Base-by-base conservation (phyloP, 2,797 vertebrate species). In the Crypturellus tataupa region DNA sequence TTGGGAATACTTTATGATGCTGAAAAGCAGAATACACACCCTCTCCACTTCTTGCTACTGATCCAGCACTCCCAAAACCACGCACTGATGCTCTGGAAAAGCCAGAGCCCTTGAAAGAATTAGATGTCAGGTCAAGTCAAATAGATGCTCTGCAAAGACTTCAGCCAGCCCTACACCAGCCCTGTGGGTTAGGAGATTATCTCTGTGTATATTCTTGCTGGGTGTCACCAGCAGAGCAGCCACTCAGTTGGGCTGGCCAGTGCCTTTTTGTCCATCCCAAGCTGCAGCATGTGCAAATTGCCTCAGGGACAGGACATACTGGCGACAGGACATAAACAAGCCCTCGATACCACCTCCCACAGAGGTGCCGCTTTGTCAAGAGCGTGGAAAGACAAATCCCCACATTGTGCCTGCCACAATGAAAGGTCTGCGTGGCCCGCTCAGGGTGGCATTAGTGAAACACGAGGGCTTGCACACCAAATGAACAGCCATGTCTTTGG, bases 321-420 rank as follows among this genome's bases (percentile, higher is more conserved):
- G 31, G 67, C 19, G 25, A 51, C 9, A 21, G 70, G 24, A 9
- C n/a, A 12, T 72, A 77, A 94, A 91, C 49, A 89, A 89, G 39
- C 37, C 49, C 85, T 72, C 44, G 53, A 9, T 88, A 21, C 21
- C 15, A 18, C 3, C 40, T 53, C 53, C 37, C 12, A 0, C 72
- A 47, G 44, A 58, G 79, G 55, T 16, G 65, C 7, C 39, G 85
- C 68, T 94, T 94, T 95, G 92, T 92, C 39, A 53, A 68, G 33
- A 86, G 85, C 78, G 83, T 60, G 79, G 76, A 93, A 63, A 27
- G 91, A 86, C 88, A 97, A 96, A 96, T 96, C 90, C 92, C 80
- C 37, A 21, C 13, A 88, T 87, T 95, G 84, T 75, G 83, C 55
- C 77, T 73, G 76, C 21, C 64, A 96, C 84, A 93, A 79, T 31